Evolutionary conservation across 2,113 vertebrate genomes (phyloP).

Genomic region (Syngnathoides biaculeatus): DNA sequence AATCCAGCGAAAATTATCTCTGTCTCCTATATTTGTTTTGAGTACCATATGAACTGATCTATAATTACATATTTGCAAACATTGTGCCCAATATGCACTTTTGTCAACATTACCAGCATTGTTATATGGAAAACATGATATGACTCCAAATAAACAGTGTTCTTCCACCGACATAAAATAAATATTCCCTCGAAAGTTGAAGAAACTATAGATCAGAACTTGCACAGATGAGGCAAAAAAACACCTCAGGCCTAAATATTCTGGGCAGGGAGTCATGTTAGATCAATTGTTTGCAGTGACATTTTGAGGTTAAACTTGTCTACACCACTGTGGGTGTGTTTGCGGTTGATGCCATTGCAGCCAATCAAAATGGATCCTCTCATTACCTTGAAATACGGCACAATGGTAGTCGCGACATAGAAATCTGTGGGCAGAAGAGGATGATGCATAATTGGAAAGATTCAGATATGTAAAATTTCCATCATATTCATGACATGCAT

Average conservation of each 20-base stretch:
- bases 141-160: background rate
- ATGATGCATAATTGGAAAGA: no score
- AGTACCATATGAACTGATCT: background rate
- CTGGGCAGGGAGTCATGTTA: background rate
- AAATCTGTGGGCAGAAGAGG: no score
- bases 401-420: no score
- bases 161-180: background rate
- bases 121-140: background rate
- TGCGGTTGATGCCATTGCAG: no score
- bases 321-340: no score
- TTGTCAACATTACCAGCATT: background rate
- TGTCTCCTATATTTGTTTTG: slow-evolving; percentile 20
- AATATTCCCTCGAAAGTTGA: background rate
- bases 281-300: background rate
- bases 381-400: no score
- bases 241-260: background rate
- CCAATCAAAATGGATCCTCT: no score
- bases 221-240: background rate
- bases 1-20: slow-evolving; percentile 33
- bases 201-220: background rate
- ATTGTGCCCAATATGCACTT: background rate
- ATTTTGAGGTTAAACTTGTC: background rate
- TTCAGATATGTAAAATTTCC: no score
- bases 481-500: no score
- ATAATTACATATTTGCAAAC: background rate